Evolutionary conservation across 2,888 invertebrate genomes (phyloP).

Genomic region (Ariolimax columbianus): DNA sequence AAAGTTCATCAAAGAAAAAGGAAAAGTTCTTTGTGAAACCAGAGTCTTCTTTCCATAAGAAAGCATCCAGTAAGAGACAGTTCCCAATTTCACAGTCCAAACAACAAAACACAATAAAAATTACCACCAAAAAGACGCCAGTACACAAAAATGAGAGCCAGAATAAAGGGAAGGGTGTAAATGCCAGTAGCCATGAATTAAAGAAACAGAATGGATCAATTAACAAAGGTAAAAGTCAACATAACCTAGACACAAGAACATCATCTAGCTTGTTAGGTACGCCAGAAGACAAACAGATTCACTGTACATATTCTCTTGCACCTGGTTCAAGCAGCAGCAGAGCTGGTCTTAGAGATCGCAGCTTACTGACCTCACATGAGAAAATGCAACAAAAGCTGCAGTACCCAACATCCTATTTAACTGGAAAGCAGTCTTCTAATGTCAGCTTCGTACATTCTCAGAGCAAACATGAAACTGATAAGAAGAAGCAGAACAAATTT

Average conservation of each 20-base stretch:
- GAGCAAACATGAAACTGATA: neutral
- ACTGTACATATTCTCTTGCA: neutral
- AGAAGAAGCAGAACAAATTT: constrained; percentile 7
- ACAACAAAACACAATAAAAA: neutral
- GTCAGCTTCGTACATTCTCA: neutral
- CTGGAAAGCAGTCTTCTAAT: neutral
- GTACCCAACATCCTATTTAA: constrained; percentile 12
- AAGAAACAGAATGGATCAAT: neutral
- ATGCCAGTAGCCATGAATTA: neutral
- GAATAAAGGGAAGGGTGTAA: neutral
- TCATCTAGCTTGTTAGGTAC: neutral
- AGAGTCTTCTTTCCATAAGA: constrained; percentile 4
- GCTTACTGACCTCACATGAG: constrained; percentile 24
- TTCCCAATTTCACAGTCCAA: neutral
- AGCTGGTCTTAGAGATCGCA: constrained; percentile 32
- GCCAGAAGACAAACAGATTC: neutral
- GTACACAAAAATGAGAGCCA: neutral
- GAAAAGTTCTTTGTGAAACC: neutral
- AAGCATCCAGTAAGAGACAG: neutral
- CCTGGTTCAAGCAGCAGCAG: neutral
- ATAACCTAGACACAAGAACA: neutral
- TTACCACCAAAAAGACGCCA: neutral
- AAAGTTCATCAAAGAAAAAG: neutral
- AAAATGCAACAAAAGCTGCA: constrained; percentile 14
- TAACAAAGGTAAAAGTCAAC: neutral